Percentiles rank a stretch among this genome's conserved stretches.
phyloP scores from a whole-genome alignment of 2,797 vertebrate genomes.

The Thripadectes ignobilis region DNA sequence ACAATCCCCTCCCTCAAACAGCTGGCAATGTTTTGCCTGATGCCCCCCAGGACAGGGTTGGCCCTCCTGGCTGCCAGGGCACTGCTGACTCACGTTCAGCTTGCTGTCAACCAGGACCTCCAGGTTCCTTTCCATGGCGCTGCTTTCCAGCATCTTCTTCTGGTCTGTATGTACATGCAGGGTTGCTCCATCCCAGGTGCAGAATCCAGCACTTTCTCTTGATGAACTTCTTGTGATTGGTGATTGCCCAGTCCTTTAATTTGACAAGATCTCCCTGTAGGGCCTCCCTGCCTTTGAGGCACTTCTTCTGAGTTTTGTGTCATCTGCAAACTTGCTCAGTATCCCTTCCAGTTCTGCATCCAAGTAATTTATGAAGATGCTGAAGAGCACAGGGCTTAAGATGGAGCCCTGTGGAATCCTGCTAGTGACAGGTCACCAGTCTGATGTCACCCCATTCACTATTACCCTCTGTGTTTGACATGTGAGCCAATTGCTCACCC shows the following conservation, averaged over 20 bases:
- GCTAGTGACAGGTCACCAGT: not conserved
- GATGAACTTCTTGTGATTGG: not conserved
- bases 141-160: not conserved
- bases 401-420: not conserved
- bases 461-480: no score
- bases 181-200: not conserved
- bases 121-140: not conserved
- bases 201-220: not conserved
- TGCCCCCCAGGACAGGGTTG: no score
- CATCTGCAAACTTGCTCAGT: not conserved
- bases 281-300: not conserved
- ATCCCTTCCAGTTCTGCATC: not conserved
- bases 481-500: not conserved
- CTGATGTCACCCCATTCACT: not conserved
- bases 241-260: not conserved
- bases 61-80: not conserved
- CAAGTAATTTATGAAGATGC: not conserved
- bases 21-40: not conserved
- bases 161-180: not conserved
- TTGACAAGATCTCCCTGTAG: not conserved
- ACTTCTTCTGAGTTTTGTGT: not conserved
- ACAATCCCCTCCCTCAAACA: not conserved
- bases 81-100: not conserved
- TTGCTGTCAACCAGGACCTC: not conserved
- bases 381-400: not conserved